Conservation (phyloP, 2,113 vertebrate genomes). For the Quiscalus mexicanus region DNA sequence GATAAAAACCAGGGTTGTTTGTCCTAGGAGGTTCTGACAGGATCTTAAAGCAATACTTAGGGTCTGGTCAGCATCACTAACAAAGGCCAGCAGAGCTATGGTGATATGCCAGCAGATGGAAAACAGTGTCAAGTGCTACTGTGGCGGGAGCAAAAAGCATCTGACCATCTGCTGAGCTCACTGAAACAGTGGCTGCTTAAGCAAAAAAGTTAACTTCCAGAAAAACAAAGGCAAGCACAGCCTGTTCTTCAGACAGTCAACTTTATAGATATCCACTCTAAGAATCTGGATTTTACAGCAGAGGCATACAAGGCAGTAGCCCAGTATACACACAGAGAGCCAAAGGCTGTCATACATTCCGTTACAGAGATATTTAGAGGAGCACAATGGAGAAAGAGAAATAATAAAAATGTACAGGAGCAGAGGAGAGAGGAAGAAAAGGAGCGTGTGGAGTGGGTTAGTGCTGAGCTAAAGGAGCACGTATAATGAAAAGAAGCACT, state of each 20-base stretch:
- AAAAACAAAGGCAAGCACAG: constrained; percentile 4
- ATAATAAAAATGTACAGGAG: neutral
- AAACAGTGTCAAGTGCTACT: constrained; percentile 30
- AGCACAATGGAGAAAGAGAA: neutral
- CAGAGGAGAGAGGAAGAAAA: neutral
- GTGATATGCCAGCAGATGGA: constrained; percentile 16
- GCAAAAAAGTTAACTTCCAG: neutral
- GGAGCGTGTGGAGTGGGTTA: accelerated
- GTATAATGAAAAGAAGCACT: neutral
- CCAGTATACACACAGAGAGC: neutral
- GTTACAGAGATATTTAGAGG: neutral
- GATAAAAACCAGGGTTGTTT: neutral
- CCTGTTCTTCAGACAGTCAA: neutral
- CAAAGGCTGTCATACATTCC: neutral
- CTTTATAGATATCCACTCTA: neutral
- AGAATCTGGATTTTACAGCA: neutral
- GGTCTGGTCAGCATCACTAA: constrained; percentile 30
- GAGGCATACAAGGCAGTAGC: neutral
- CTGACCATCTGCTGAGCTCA: neutral
- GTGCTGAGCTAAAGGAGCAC: neutral
- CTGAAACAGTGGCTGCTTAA: neutral
- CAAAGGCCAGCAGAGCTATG: neutral
- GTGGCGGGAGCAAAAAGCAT: neutral
- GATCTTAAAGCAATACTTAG: constrained; percentile 5
- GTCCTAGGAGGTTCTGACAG: neutral